Evolutionary conservation across 2,797 vertebrate species (phyloP).

Genomic region (Tolypeutes matacus): DNA sequence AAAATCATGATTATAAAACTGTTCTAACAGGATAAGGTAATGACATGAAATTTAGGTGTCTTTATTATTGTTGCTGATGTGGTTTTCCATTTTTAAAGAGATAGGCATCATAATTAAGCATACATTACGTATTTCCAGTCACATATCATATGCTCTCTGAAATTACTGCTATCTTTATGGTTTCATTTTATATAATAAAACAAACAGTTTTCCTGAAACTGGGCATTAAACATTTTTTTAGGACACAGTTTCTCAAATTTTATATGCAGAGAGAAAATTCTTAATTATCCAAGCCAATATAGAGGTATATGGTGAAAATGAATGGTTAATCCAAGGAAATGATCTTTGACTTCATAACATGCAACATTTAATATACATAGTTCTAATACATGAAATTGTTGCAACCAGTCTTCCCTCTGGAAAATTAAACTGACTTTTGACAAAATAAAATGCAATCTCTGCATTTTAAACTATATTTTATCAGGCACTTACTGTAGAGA

Average conservation of each 20-base stretch:
- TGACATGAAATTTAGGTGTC: not conserved
- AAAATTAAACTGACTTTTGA: not conserved
- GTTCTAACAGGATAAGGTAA: not conserved
- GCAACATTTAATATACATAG: not conserved
- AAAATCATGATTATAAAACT: not conserved
- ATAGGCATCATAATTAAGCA: not conserved
- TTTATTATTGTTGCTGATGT: not conserved
- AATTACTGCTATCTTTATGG: not conserved
- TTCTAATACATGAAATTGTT: not conserved
- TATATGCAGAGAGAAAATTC: not conserved
- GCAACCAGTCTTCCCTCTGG: not conserved
- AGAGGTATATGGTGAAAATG: not conserved
- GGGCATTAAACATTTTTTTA: not conserved
- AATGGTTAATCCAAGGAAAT: slow-evolving; percentile 7
- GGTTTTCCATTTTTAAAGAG: slow-evolving; percentile 25
- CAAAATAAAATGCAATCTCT: slow-evolving; percentile 31
- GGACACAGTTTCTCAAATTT: not conserved
- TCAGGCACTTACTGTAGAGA: not conserved
- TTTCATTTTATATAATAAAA: not conserved
- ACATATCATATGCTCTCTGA: not conserved
- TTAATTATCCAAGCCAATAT: not conserved
- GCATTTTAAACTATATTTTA: not conserved
- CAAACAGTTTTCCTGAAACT: not conserved
- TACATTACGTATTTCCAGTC: not conserved
- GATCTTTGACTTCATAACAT: not conserved